phyloP scores from a whole-genome alignment of 2,113 vertebrate species.

The Plotosus lineatus region DNA sequence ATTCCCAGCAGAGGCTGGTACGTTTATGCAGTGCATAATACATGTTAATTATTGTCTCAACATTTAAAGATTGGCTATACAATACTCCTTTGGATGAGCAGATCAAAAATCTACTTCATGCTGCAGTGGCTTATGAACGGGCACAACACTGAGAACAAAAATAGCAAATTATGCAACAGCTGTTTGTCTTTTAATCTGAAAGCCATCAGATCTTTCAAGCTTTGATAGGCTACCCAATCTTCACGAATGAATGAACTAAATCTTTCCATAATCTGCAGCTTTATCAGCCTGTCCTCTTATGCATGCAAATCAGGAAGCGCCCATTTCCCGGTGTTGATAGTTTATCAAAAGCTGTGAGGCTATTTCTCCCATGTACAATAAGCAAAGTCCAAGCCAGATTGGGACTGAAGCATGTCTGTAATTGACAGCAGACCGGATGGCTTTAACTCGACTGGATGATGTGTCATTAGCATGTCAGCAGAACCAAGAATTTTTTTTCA shows the following conservation, averaged over 20 bases:
- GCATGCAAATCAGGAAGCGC: slow-evolving; percentile 84
- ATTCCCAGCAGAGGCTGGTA: slow-evolving; percentile 2
- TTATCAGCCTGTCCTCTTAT: slow-evolving; percentile 82
- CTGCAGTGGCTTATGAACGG: slow-evolving; percentile 20
- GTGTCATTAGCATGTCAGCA: slow-evolving; percentile 77
- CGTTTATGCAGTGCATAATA: not conserved
- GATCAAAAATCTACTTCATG: slow-evolving; percentile 26
- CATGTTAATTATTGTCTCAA: not conserved
- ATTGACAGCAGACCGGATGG: slow-evolving; percentile 58
- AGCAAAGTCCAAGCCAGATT: slow-evolving; percentile 56
- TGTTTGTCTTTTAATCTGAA: slow-evolving; percentile 88
- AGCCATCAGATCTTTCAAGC: slow-evolving; percentile 82
- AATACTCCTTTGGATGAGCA: slow-evolving; percentile 3
- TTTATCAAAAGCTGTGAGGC: slow-evolving; percentile 73
- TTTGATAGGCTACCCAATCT: slow-evolving; percentile 84
- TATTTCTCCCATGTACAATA: slow-evolving; percentile 59
- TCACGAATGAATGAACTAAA: slow-evolving; percentile 89
- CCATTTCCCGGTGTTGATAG: slow-evolving; percentile 80
- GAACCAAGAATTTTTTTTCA: slow-evolving; percentile 78
- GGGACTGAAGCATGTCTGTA: slow-evolving; percentile 55
- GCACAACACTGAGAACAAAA: slow-evolving; percentile 44
- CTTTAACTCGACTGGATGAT: slow-evolving; percentile 64
- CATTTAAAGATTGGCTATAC: not conserved
- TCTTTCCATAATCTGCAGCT: slow-evolving; percentile 85
- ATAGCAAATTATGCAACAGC: slow-evolving; percentile 82